Base-by-base conservation (phyloP, 2,888 invertebrate genomes). In the Carcina quercana region DNA sequence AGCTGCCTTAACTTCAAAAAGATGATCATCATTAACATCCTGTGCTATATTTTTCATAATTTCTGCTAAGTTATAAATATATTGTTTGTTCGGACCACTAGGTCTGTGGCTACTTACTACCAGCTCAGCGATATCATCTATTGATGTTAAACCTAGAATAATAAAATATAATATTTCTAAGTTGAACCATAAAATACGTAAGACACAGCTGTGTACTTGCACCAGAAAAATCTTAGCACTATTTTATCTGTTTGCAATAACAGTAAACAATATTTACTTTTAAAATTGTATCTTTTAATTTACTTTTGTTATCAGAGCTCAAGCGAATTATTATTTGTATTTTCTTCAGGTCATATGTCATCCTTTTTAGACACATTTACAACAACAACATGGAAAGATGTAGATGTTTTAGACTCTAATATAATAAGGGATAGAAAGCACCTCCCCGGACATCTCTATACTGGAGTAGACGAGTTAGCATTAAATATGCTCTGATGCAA, bases 1-100 rank as follows among this genome's bases (percentile, higher is more conserved):
- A 45, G 86, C 85, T 13, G 62, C 61, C 66, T 95, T 95, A 19
- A 96, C 69, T 12, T 86, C 76, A 59, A 88, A 91, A 2, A 97
- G 75, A 74, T 97, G 96, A 1, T 88, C 84, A 58, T 97, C 96
- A 2, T 86, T 46, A 0, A 89, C 86, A 8, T 88, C 87, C 0
- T 94, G 93, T 15, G 90, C 91, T 15, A 96, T 79, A 24, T 82
- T 65, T 35, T 91, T 85, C 92, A 96, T 92, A 0, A 93, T 88
- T 26, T 89, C 73, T 0, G 93, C 94, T 43, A 97, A 79, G 50
- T 93, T 92, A 51, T 93, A 92, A 0, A 98, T 86, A 84, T 98
- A 98, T 53, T 98, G 98, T 22, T 90, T 89, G 68, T 98, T 98
- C 0, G 90, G 69, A 0, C 98, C 98, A 65, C 97, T 97, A 0